phyloP scores from a whole-genome alignment of 1,140 invertebrate species.

The Anthonomus grandis region DNA sequence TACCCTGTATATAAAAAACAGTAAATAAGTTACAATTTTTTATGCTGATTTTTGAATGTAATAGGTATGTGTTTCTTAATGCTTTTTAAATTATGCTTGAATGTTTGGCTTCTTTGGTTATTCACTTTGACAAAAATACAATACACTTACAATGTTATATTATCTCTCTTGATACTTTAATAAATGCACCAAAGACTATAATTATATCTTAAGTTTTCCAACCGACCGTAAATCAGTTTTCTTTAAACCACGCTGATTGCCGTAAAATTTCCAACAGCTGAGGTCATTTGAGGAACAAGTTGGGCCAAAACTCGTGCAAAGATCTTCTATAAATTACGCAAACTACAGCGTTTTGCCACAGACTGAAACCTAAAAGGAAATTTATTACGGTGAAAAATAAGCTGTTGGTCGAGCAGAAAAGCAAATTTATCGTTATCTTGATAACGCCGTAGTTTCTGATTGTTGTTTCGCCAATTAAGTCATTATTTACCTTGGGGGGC shows the following conservation, averaged over 20 bases:
- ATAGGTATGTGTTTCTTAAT: too few species aligned
- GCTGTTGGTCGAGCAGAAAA: constrained; percentile 18
- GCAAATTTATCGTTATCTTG: constrained; percentile 23
- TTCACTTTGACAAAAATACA: too few species aligned
- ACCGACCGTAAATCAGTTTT: too few species aligned
- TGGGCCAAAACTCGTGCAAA: constrained; percentile 25
- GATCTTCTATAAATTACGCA: constrained; percentile 24
- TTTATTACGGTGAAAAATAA: constrained; percentile 22
- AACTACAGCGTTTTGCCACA: constrained; percentile 26
- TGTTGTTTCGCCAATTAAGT: constrained; percentile 26
- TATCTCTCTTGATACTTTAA: too few species aligned
- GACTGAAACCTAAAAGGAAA: constrained; percentile 22
- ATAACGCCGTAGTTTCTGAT: constrained; percentile 25
- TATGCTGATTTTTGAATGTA: too few species aligned
- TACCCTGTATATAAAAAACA: too few species aligned
- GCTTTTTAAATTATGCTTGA: too few species aligned
- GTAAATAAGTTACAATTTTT: too few species aligned
- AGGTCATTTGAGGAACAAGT: constrained; percentile 24
- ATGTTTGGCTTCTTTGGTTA: too few species aligned
- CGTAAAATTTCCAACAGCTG: constrained; percentile 25
- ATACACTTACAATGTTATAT: too few species aligned
- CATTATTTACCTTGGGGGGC: constrained; percentile 21
- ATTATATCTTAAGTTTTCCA: too few species aligned
- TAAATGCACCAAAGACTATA: too few species aligned
- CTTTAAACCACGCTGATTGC: constrained; percentile 23